Percentiles rank a stretch among this genome's conserved stretches.
phyloP scores from a whole-genome alignment of 92 coral and sea anemone genomes.

The Zoanthus solanderi region DNA sequence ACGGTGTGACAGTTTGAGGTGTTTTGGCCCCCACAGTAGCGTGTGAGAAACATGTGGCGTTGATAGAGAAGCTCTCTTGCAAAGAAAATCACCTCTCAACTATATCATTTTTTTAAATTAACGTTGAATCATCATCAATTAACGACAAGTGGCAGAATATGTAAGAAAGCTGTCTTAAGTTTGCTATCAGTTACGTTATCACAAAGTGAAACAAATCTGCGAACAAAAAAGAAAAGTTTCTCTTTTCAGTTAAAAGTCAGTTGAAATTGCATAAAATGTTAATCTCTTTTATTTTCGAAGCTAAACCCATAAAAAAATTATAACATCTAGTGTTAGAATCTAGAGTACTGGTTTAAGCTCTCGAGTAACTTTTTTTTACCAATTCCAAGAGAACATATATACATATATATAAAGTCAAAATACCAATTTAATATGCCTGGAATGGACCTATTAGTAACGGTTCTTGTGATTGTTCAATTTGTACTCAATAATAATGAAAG shows the following conservation, averaged over 20 bases:
- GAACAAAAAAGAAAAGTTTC: too few relatives aligned
- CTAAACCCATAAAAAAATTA: too few relatives aligned
- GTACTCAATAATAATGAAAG: background rate
- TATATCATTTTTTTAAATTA: background rate
- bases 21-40: constrained; percentile 5
- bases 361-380: background rate
- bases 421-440: background rate
- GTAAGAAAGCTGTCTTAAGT: background rate
- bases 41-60: constrained; percentile 1
- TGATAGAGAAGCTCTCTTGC: constrained; percentile 31
- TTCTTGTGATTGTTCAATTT: constrained; percentile 3
- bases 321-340: too few relatives aligned
- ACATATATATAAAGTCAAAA: background rate
- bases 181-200: background rate
- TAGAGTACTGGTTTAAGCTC: background rate
- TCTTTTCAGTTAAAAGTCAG: too few relatives aligned
- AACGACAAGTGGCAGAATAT: background rate
- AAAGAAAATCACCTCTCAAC: constrained; percentile 19
- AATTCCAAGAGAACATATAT: background rate
- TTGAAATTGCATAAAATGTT: too few relatives aligned
- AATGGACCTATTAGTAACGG: background rate
- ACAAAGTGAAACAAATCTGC: background rate
- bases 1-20: background rate
- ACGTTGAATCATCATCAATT: background rate
- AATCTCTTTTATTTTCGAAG: too few relatives aligned